phyloP scores from a whole-genome alignment of 1,140 invertebrate genomes.

The Amphibalanus amphitrite region DNA sequence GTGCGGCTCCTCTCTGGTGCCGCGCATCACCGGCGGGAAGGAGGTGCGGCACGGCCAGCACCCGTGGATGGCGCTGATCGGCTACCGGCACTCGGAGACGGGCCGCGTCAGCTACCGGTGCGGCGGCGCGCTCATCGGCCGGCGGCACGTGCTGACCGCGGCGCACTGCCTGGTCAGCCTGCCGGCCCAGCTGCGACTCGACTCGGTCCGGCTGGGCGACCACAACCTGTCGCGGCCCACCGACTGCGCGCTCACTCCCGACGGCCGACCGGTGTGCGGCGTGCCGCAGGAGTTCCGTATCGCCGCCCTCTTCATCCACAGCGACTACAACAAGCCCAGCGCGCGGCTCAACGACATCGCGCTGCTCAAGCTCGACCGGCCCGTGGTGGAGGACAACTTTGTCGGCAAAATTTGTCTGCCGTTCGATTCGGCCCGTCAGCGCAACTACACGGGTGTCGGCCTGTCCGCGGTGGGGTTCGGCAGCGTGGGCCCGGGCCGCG shows the following conservation, averaged over 20 bases:
- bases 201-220: too few species aligned
- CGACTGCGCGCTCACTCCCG: conserved; percentile 4
- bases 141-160: too few species aligned
- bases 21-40: background rate
- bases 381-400: conserved; percentile 23
- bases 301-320: conserved; percentile 30
- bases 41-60: background rate
- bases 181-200: too few species aligned
- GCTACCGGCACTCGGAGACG: background rate
- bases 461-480: conserved; percentile 23
- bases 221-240: background rate
- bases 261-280: conserved; percentile 30
- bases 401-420: background rate
- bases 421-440: conserved; percentile 33
- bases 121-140: too few species aligned
- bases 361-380: conserved; percentile 33
- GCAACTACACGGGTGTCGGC: conserved; percentile 33
- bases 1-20: background rate
- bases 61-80: background rate
- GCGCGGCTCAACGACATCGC: conserved; percentile 46
- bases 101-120: conserved; percentile 3
- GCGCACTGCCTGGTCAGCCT: too few species aligned
- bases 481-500: conserved; percentile 15
- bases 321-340: conserved; percentile 25
- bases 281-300: conserved; percentile 35